Conservation (phyloP, 2,113 vertebrate species). For the Polypterus bichir region DNA sequence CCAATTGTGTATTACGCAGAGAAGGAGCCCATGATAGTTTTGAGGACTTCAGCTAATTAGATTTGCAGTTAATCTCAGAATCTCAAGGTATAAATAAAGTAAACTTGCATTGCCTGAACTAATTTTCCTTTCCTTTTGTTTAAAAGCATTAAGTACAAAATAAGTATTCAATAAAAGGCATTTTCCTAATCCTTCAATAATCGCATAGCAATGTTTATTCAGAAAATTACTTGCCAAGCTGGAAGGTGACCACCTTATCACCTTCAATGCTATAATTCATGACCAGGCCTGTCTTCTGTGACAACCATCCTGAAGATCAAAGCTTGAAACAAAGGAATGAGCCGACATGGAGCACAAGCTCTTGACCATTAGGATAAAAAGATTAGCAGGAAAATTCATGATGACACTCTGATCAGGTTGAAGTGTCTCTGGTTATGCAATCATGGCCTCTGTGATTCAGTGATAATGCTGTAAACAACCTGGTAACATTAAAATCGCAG, state of each 20-base stretch:
- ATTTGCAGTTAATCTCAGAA: too few species aligned
- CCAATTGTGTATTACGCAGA: too few species aligned
- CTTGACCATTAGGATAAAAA: conserved; percentile 41
- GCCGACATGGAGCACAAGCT: conserved; percentile 53
- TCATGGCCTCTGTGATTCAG: conserved; percentile 47
- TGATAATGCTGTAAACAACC: conserved; percentile 31
- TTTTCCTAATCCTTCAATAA: neutral
- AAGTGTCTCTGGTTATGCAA: conserved; percentile 74
- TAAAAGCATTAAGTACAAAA: too few species aligned
- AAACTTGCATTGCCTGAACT: too few species aligned
- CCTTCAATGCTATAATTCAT: conserved; percentile 63
- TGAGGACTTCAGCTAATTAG: too few species aligned
- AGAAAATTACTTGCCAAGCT: conserved; percentile 73
- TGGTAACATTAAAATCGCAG: conserved; percentile 19
- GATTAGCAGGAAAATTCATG: conserved; percentile 61
- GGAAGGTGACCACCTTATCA: conserved; percentile 57
- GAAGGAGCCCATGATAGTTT: too few species aligned
- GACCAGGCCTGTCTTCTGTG: conserved; percentile 50
- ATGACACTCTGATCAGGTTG: conserved; percentile 49
- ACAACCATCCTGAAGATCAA: conserved; percentile 66
- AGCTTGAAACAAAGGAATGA: conserved; percentile 68
- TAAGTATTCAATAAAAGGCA: too few species aligned
- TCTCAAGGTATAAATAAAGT: too few species aligned
- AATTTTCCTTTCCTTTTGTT: too few species aligned
- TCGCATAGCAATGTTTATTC: conserved; percentile 61